These are phyloP conservation scores for Heteromormyrus szaboi DNA, from an alignment of 2,797 vertebrate species.

Conservation along the genomic window DNA sequence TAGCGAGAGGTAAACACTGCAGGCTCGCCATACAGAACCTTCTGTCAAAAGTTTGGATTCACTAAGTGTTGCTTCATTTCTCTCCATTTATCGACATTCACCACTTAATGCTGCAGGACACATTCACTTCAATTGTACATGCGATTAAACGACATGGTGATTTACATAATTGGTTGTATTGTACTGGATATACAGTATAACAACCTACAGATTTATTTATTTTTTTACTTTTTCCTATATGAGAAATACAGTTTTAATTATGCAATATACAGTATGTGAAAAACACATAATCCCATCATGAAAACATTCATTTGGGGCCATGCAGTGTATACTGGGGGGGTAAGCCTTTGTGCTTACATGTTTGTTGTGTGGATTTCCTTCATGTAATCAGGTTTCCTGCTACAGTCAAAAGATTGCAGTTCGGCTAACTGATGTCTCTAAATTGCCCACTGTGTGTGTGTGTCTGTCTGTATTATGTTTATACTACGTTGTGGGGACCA, in stretches of 20 bases:
- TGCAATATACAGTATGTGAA: background rate
- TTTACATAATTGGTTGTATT: background rate
- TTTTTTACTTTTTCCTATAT: background rate
- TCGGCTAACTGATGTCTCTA: background rate
- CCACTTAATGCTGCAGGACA: background rate
- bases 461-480: background rate
- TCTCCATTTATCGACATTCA: background rate
- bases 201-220: background rate
- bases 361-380: background rate
- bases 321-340: background rate
- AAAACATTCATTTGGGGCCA: background rate
- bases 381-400: background rate
- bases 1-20: conserved; percentile 1
- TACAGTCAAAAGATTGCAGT: background rate
- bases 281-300: background rate
- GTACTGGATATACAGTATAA: background rate
- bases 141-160: background rate
- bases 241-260: background rate
- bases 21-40: background rate
- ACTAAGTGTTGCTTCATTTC: background rate
- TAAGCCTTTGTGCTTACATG: background rate
- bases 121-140: background rate
- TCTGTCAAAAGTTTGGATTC: background rate
- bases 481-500: too few relatives aligned
- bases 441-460: background rate